Evolutionary conservation across 1,140 invertebrate genomes (phyloP).

Genomic region (Forficula auricularia): DNA sequence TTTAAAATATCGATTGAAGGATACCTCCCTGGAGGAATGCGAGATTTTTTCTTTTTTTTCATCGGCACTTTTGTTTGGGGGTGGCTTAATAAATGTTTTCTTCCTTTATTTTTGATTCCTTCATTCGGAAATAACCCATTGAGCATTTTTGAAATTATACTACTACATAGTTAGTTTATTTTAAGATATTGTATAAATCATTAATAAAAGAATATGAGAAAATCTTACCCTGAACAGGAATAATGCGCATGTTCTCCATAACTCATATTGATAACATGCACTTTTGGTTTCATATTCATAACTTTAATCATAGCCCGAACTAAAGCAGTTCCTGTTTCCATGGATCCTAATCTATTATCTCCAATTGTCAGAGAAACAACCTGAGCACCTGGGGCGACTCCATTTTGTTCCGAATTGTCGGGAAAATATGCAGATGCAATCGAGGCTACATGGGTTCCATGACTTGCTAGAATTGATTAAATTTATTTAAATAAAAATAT

Average conservation of each 20-base stretch:
- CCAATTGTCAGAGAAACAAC: conserved; percentile 85
- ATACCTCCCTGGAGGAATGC: too few relatives aligned
- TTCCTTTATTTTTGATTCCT: too few relatives aligned
- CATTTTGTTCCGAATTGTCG: conserved; percentile 75
- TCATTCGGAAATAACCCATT: too few relatives aligned
- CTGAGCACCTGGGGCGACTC: conserved; percentile 90
- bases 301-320: conserved; percentile 77
- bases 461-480: conserved; percentile 63
- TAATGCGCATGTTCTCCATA: conserved; percentile 90
- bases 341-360: conserved; percentile 71
- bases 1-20: too few relatives aligned
- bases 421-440: conserved; percentile 88
- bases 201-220: too few relatives aligned
- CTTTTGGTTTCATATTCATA: conserved; percentile 46
- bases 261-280: conserved; percentile 94
- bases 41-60: too few relatives aligned
- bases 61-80: too few relatives aligned
- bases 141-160: too few relatives aligned
- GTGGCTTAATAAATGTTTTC: too few relatives aligned
- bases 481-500: too few relatives aligned
- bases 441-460: conserved; percentile 92
- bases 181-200: too few relatives aligned
- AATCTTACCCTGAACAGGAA: conserved; percentile 64
- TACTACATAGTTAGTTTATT: too few relatives aligned
- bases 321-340: conserved; percentile 90